Base-by-base conservation (phyloP, 2,797 vertebrate genomes). In the Erpetoichthys calabaricus region DNA sequence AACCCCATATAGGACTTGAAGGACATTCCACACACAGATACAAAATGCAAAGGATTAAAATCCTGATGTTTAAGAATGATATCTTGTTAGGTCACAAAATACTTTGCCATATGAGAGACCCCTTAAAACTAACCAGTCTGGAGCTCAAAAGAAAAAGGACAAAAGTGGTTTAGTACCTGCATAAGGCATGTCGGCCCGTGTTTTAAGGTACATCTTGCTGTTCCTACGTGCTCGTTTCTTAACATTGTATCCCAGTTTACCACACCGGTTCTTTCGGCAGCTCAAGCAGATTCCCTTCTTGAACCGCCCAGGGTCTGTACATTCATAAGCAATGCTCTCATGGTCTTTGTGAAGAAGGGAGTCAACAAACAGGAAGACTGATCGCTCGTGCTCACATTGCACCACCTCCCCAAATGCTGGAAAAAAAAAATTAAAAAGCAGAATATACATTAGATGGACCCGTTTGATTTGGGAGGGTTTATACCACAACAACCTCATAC, bases 261-360 rank as follows among this genome's bases (percentile, higher is more conserved):
- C 97, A 76, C 96, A 99, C 53, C 96, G 91, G 68, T 97, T 92
- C 68, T 94, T 97, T 57, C 94, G 84, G 76, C 96, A 99, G 78
- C 94, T 98, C 71, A 99, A 83, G 68, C 96, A 99, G 74, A 97
- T 91, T 0, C 96, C 96, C 64, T 92, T 97, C 71, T 90, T 92
- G 75, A 99, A 99, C 59, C 94, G 91, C 2, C 77, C 84, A 0
- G 92, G 83, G 3, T 85, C 89, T 0, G 87, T 86, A 66, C 96
- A 99, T 63, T 94, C 91, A 68, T 86, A 99, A 0, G 94, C 94
- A 1, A 89, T 92, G 78, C 92, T 97, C 25, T 88, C 78, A 60
- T 97, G 89, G 42, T 97, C 89, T 62, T 87, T 83, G 71, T 87
- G 91, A 78, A 97, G 86, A 9, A 99, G 73, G 3, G 94, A 98